A percentile compares a stretch with the other conserved stretches of the same genome.
Conservation (phyloP, 2,888 invertebrate genomes). For the Synanthedon tipuliformis region DNA sequence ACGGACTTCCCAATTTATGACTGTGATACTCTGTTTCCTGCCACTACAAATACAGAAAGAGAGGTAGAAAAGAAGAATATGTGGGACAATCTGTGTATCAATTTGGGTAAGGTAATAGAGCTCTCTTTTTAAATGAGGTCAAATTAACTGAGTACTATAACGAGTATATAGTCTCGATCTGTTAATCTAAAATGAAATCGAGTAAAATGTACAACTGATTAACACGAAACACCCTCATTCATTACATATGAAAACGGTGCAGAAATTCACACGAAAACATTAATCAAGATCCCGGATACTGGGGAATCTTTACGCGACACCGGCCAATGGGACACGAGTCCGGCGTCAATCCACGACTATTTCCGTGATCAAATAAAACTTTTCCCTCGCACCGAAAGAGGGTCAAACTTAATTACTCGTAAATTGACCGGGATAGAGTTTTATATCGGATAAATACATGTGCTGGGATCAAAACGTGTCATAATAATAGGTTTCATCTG, state of each 20-base stretch:
- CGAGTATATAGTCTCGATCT: too few species aligned
- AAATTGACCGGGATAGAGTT: slow-evolving; percentile 63
- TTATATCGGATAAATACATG: slow-evolving; percentile 51
- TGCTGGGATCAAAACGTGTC: slow-evolving; percentile 42
- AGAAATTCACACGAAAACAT: slow-evolving; percentile 23
- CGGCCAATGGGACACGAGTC: slow-evolving; percentile 48
- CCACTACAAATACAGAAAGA: too few species aligned
- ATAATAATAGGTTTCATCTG: slow-evolving; percentile 6
- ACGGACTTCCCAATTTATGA: too few species aligned
- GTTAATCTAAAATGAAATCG: too few species aligned
- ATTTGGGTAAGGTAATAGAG: too few species aligned
- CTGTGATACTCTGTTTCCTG: too few species aligned
- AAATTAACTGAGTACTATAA: too few species aligned
- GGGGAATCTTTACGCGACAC: slow-evolving; percentile 41
- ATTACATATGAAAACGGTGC: slow-evolving; percentile 7
- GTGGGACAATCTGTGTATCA: too few species aligned
- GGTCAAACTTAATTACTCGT: slow-evolving; percentile 69
- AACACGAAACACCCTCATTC: not conserved
- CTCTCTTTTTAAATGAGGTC: too few species aligned
- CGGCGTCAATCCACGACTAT: slow-evolving; percentile 44
- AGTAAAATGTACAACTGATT: not conserved
- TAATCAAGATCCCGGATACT: slow-evolving; percentile 35
- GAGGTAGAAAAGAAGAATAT: too few species aligned
- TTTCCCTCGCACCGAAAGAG: slow-evolving; percentile 57
- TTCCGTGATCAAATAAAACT: slow-evolving; percentile 60